Evolutionary conservation across 2,888 invertebrate genomes (phyloP), one percentile per base, ranked within the genome.

Genomic region (Itoplectis maculator): DNA sequence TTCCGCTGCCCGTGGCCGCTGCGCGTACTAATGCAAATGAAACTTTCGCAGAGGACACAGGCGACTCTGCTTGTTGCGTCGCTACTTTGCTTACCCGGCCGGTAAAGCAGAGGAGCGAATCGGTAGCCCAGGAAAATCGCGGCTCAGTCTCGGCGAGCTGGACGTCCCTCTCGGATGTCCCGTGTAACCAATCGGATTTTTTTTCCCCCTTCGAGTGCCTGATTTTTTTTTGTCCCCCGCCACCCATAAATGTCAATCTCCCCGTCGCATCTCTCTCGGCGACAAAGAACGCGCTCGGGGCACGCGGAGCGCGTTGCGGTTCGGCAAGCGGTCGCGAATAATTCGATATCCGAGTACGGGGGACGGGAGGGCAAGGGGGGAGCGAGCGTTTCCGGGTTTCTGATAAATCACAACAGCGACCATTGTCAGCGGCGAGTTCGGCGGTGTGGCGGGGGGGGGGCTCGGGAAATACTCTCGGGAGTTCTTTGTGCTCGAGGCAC

Each of bases 301-400:
- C 37, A 61, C 61, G 61, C 45, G 23, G 65, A 20, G 65, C 29
- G 29, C n/a, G 66, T 76, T 76, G 76, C 45, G 69, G 74, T 74
- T 68, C 73, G 68, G 59, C 51, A 69, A 75, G 65, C 70, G 65
- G 70, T 66, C 45, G 51, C 49, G 40, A 70, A 81, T 81, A 78
- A 74, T 77, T 74, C 56, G 72, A 74, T 74, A 47, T 54, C 42
- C 61, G 45, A 15, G 79, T 54, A 29, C 56, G 63, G 49, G 42
- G 42, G 66, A 40, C 18, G 66, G 45, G 37, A 49, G 18, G 8
- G 51, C 18, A 63, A 51, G 13, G 18, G 78, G 15, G 40, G 51
- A 51, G 68, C 70, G 68, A 18, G 68, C 51, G 68, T 81, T 81
- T 81, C 77, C 77, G 81, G 77, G 56, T 81, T 78, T 74, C 69